Conservation (phyloP, 2,797 vertebrate genomes). For the Silurus aristotelis region DNA sequence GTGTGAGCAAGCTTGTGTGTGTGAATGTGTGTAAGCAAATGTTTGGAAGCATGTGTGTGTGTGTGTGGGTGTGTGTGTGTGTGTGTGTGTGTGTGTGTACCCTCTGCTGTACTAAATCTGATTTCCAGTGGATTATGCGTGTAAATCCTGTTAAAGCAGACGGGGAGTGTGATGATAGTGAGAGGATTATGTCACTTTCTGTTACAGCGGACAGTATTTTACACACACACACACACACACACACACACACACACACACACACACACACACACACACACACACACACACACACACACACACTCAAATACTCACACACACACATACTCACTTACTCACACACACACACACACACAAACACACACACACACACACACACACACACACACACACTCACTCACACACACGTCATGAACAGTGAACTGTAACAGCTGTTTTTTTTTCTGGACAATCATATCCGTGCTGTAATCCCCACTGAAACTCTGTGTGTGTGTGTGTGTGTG, state of each 20-base stretch:
- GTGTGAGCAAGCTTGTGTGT: slow-evolving; percentile 12
- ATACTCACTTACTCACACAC: slow-evolving; percentile 8
- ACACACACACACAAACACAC: background rate
- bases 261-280: slow-evolving; percentile 9
- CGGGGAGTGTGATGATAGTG: slow-evolving; percentile 28
- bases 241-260: slow-evolving; percentile 8
- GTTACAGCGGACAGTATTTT: slow-evolving; percentile 26
- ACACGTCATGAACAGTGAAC: background rate
- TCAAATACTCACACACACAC: background rate
- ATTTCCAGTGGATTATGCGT: slow-evolving; percentile 42
- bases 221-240: background rate
- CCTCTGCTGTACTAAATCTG: slow-evolving; percentile 12
- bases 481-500: slow-evolving; percentile 16
- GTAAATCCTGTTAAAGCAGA: slow-evolving; percentile 47
- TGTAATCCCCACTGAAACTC: slow-evolving; percentile 1
- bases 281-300: slow-evolving; percentile 21
- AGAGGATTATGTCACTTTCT: slow-evolving; percentile 51
- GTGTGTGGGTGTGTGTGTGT: slow-evolving; percentile 23
- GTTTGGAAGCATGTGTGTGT: slow-evolving; percentile 19
- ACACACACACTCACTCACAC: slow-evolving; percentile 12
- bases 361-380: background rate
- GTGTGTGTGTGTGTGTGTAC: background rate
- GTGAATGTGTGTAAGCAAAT: slow-evolving; percentile 2
- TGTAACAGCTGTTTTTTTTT: slow-evolving; percentile 21
- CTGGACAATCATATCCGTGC: slow-evolving; percentile 8